Percentiles rank a stretch among this genome's conserved stretches.
Conservation (phyloP, 2,888 invertebrate species). For the Seira ritae region DNA sequence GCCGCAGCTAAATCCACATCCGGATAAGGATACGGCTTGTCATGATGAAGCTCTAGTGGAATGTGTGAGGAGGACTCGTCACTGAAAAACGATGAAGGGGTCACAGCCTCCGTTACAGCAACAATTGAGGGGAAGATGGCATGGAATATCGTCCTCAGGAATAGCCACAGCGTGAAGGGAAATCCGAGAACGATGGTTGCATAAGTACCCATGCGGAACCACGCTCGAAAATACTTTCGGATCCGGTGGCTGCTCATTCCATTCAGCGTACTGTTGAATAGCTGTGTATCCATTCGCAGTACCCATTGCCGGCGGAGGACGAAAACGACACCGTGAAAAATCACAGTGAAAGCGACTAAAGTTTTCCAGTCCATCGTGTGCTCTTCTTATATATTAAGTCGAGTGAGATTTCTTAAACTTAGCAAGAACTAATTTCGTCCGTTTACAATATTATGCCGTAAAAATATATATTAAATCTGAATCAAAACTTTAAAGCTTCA, state of each 20-base stretch:
- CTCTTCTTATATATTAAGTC: neutral
- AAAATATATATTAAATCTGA: too few relatives aligned
- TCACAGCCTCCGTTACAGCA: constrained; percentile 69
- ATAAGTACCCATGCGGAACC: constrained; percentile 72
- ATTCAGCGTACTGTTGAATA: constrained; percentile 69
- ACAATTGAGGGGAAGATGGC: constrained; percentile 71
- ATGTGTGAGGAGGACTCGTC: constrained; percentile 31
- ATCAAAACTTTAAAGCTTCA: too few relatives aligned
- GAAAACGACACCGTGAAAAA: constrained; percentile 71
- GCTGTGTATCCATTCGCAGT: constrained; percentile 66
- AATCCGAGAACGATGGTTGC: constrained; percentile 71
- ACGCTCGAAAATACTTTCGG: constrained; percentile 70
- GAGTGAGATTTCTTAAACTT: neutral
- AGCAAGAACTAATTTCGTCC: too few relatives aligned
- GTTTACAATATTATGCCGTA: too few relatives aligned
- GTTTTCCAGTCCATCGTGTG: constrained; percentile 72
- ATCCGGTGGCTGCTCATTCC: constrained; percentile 66
- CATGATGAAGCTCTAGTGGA: constrained; percentile 71
- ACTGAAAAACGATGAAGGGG: constrained; percentile 64
- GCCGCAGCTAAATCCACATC: constrained; percentile 69
- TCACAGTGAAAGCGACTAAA: constrained; percentile 72
- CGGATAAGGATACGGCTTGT: constrained; percentile 65
- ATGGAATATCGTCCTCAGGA: constrained; percentile 70
- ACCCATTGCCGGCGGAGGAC: constrained; percentile 69
- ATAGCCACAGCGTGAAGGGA: constrained; percentile 72